Evolutionary conservation across 2,113 vertebrate genomes (phyloP).

Genomic region (Etheostoma spectabile): DNA sequence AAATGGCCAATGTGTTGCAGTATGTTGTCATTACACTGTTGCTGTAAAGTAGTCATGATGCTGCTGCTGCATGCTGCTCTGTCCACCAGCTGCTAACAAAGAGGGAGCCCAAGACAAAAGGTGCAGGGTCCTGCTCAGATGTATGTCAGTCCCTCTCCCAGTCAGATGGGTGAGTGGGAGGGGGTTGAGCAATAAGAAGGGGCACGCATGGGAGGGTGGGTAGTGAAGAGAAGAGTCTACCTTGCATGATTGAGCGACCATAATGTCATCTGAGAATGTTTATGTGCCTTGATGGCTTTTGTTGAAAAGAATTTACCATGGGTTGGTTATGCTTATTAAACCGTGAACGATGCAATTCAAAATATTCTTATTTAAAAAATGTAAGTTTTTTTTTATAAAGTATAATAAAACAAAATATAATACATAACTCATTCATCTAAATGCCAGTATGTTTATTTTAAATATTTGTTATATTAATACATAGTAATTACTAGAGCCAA

Average conservation of each 20-base stretch:
- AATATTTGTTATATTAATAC: background rate
- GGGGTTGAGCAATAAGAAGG: conserved; percentile 34
- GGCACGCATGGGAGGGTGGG: conserved; percentile 47
- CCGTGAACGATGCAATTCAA: background rate
- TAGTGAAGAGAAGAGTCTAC: conserved; percentile 31
- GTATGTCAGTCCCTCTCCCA: conserved; percentile 56
- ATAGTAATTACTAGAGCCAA: background rate
- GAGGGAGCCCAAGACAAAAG: conserved; percentile 78
- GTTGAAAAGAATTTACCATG: background rate
- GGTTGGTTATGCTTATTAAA: background rate
- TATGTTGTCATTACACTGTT: conserved; percentile 30
- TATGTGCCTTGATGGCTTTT: conserved; percentile 15
- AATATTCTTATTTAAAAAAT: background rate
- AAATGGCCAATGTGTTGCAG: conserved; percentile 23
- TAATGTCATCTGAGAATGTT: conserved; percentile 28
- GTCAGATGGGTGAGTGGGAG: conserved; percentile 26
- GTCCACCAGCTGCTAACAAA: conserved; percentile 78
- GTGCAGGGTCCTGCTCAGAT: conserved; percentile 79
- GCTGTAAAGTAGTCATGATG: conserved; percentile 23
- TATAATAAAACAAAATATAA: background rate
- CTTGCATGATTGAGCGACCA: conserved; percentile 41
- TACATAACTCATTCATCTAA: background rate
- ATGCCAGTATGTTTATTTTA: background rate
- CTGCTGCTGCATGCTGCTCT: conserved; percentile 54
- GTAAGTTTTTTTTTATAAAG: background rate